Percentiles rank a stretch among this genome's conserved stretches.
Evolutionary conservation across 2,113 vertebrate species (phyloP).

Genomic region (Chrysochloris asiatica): DNA sequence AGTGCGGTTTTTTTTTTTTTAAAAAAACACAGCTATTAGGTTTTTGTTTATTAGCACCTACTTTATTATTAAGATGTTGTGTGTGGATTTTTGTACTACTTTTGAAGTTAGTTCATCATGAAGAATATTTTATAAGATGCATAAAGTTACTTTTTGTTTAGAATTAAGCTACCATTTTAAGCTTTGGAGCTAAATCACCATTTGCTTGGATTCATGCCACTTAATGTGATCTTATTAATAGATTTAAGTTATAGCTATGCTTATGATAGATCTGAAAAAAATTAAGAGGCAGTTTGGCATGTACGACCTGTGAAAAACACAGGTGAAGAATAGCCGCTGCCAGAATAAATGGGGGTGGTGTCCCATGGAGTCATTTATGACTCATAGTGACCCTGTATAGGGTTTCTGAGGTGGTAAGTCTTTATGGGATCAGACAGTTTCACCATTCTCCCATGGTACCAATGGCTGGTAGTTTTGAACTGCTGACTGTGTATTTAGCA

Average conservation of each 20-base stretch:
- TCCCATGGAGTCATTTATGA: too few species aligned
- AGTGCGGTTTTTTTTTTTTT: too few species aligned
- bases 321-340: neutral
- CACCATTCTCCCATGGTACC: too few species aligned
- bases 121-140: neutral
- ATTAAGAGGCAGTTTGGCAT: neutral
- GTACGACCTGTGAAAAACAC: neutral
- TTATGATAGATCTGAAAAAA: neutral
- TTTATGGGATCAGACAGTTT: too few species aligned
- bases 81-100: neutral
- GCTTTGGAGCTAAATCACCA: neutral
- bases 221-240: constrained; percentile 51
- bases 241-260: constrained; percentile 47
- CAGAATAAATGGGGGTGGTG: too few species aligned
- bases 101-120: constrained; percentile 36
- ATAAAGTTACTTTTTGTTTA: constrained; percentile 35
- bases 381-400: too few species aligned
- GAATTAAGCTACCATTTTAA: constrained; percentile 35
- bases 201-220: neutral
- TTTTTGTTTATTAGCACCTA: constrained; percentile 7
- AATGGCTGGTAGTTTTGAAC: too few species aligned
- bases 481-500: too few species aligned
- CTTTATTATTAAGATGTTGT: constrained; percentile 42
- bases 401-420: too few species aligned
- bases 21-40: neutral